Percentiles rank a stretch among this genome's conserved stretches.
phyloP scores from a whole-genome alignment of 2,797 vertebrate species.

The Enteromius trimaculatus region DNA sequence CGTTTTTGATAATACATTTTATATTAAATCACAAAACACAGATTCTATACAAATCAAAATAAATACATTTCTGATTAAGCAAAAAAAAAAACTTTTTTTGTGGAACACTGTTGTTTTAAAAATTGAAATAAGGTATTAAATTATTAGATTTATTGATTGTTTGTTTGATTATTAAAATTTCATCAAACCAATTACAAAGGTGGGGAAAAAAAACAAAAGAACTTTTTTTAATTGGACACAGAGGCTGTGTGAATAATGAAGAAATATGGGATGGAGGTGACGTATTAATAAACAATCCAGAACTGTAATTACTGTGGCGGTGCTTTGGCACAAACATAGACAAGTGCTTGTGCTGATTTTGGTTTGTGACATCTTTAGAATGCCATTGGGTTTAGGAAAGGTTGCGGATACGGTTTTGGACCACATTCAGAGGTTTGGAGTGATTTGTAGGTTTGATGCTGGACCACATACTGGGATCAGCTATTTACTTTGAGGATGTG shows the following conservation, averaged over 20 bases:
- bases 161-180: not conserved
- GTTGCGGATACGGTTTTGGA: conserved; percentile 2
- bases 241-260: conserved; percentile 1
- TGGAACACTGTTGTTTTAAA: not conserved
- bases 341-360: conserved; percentile 9
- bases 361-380: conserved; percentile 36
- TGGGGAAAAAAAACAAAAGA: not conserved
- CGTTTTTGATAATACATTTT: not conserved
- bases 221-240: not conserved
- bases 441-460: conserved; percentile 54
- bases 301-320: conserved; percentile 63
- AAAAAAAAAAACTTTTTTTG: not conserved
- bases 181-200: not conserved
- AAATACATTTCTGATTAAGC: not conserved
- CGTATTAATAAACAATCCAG: conserved; percentile 67
- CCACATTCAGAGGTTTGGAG: conserved; percentile 38
- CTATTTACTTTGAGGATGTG: conserved; percentile 21
- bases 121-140: not conserved
- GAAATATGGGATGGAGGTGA: conserved; percentile 60
- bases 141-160: not conserved
- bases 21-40: not conserved
- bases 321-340: conserved; percentile 55
- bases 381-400: conserved; percentile 31
- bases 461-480: conserved; percentile 43
- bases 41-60: not conserved